phyloP scores from a whole-genome alignment of 1,140 invertebrate species.

The Leguminivora glycinivorella region DNA sequence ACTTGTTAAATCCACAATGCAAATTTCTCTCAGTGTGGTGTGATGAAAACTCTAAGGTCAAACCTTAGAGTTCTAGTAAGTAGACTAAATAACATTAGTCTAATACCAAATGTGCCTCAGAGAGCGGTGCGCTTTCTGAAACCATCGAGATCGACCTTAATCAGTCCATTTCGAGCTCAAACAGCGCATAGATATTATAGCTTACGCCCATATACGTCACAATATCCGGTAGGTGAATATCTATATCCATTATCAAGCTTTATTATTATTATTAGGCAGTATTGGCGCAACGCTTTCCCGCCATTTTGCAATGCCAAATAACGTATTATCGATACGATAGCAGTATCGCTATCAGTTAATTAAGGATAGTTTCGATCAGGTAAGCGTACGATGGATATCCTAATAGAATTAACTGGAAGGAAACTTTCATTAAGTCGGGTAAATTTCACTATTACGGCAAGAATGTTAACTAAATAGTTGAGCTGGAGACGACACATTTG shows the following conservation, averaged over 20 bases:
- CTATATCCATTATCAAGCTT: conserved; percentile 10
- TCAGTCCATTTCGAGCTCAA: conserved; percentile 19
- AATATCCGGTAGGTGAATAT: conserved; percentile 8
- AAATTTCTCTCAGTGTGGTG: too few species aligned
- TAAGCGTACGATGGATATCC: neutral
- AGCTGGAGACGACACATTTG: too few species aligned
- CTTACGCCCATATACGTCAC: neutral
- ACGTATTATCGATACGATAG: conserved; percentile 13
- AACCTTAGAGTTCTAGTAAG: too few species aligned
- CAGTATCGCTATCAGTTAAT: conserved; percentile 21
- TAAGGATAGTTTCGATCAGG: conserved; percentile 15
- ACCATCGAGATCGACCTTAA: conserved; percentile 32
- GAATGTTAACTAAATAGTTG: too few species aligned
- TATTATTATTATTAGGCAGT: neutral
- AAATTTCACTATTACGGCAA: too few species aligned
- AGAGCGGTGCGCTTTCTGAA: conserved; percentile 12
- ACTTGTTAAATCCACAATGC: too few species aligned
- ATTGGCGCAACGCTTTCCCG: conserved; percentile 28
- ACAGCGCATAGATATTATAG: neutral
- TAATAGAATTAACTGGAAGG: neutral
- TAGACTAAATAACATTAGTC: too few species aligned
- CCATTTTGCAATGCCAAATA: conserved; percentile 26
- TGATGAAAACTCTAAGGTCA: too few species aligned
- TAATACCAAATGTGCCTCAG: too few species aligned
- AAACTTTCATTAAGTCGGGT: neutral